phyloP scores from a whole-genome alignment of 2,888 invertebrate genomes.

The Phaonia tiefii region DNA sequence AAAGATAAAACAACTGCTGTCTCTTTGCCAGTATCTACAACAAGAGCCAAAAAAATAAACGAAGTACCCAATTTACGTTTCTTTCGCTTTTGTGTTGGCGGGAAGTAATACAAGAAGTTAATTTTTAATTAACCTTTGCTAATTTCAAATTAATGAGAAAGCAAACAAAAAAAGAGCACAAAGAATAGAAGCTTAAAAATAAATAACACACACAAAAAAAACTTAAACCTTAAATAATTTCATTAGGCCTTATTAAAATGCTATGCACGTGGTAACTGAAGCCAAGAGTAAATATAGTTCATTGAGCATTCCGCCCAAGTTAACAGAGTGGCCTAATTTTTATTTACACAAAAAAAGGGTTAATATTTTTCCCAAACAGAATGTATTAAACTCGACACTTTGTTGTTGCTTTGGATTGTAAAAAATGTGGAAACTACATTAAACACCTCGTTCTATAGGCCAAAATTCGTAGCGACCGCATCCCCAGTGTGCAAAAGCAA shows the following conservation, averaged over 20 bases:
- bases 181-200: slow-evolving; percentile 20
- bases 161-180: slow-evolving; percentile 32
- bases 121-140: slow-evolving; percentile 58
- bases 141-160: slow-evolving; percentile 48
- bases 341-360: background rate
- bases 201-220: slow-evolving; percentile 20
- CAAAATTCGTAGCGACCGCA: background rate
- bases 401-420: background rate
- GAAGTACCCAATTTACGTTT: no score
- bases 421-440: slow-evolving; percentile 42
- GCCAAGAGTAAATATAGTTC: background rate
- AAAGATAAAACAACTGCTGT: no score
- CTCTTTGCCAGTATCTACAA: no score
- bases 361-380: background rate
- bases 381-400: background rate
- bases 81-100: background rate
- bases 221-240: slow-evolving; percentile 46
- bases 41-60: no score
- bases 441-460: slow-evolving; percentile 28
- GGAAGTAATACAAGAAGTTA: slow-evolving; percentile 55
- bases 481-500: slow-evolving; percentile 2
- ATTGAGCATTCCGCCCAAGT: slow-evolving; percentile 13
- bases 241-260: slow-evolving; percentile 47
- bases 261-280: background rate
- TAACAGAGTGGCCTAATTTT: background rate